Conservation (phyloP, 2,888 invertebrate species). For the Resseliella maxima region DNA sequence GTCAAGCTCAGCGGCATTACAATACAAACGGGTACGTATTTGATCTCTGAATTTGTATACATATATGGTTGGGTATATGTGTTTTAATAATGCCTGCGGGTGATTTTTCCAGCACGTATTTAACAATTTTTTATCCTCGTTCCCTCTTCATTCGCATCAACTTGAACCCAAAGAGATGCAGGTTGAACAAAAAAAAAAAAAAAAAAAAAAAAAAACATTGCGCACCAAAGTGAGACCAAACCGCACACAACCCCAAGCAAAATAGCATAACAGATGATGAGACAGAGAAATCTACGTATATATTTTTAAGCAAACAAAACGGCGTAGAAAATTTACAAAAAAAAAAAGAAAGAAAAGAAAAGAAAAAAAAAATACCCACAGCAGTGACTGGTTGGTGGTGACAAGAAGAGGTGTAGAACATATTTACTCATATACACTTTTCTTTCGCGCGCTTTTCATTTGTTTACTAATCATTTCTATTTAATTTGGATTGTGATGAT, state of each 20-base stretch:
- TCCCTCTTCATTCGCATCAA: too few species aligned
- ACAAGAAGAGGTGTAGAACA: neutral
- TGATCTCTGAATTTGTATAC: too few species aligned
- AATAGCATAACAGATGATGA: neutral
- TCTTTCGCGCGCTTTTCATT: neutral
- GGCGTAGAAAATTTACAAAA: neutral
- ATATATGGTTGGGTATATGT: too few species aligned
- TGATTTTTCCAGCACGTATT: constrained; percentile 20
- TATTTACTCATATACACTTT: neutral
- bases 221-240: neutral
- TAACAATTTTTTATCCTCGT: neutral
- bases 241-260: constrained; percentile 11
- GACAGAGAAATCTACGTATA: neutral
- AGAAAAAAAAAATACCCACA: too few species aligned
- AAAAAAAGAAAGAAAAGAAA: neutral
- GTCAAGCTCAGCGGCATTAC: neutral
- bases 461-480: neutral
- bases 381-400: neutral
- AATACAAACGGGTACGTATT: too few species aligned
- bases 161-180: neutral
- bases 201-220: too few species aligned
- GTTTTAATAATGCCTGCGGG: constrained; percentile 27
- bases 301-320: neutral
- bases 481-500: neutral
- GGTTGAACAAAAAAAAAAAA: neutral